Base-by-base conservation (phyloP, 2,888 invertebrate species). In the Sthenelais limicola region DNA sequence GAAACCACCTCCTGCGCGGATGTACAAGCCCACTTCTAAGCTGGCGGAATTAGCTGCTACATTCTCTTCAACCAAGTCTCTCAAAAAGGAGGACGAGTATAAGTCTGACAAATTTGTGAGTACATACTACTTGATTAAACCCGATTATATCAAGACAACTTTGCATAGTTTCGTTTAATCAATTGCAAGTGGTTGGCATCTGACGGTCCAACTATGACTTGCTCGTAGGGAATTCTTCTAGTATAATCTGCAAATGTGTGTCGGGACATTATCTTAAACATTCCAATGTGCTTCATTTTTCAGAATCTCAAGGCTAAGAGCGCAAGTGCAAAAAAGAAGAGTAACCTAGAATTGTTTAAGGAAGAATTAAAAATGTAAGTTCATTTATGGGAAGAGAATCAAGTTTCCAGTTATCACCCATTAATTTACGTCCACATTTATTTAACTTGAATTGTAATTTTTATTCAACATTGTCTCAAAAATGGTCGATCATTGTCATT, bases 281-380 rank as follows among this genome's bases (percentile, higher is more conserved):
- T 68, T 26, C 7, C 33, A 18, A 66, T 66, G 7, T 32, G 26
- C 3, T 35, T 66, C 7, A 21, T 12, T 21, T 56, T 70, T 24
- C 52, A 54, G 54, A 52, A 56, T 38, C 28, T 38, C 15, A 62
- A 62, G 43, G 35, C 62, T 12, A 62, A 62, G 21, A 56, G 24
- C 82, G 77, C 94, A 92, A 83, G 92, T 69, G 94, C 93, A 79
- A 97, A 96, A 86, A 96, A 96, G 87, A 98, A 98, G 85, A 97
- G 96, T 85, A 98, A 99, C 88, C 90, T 99, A 77, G 99, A 99
- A 88, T 89, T 96, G 21, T 99, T 99, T 85, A 99, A 99, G 88
- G 98, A 99, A 87, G 99, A 99, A 89, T 88, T 99, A 52, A 93
- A 96, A 90, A 93, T 94, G 96, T 96, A 88, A 90, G 92, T 88